Conservation (phyloP, 2,113 vertebrate genomes). For the Prionailurus bengalensis region DNA sequence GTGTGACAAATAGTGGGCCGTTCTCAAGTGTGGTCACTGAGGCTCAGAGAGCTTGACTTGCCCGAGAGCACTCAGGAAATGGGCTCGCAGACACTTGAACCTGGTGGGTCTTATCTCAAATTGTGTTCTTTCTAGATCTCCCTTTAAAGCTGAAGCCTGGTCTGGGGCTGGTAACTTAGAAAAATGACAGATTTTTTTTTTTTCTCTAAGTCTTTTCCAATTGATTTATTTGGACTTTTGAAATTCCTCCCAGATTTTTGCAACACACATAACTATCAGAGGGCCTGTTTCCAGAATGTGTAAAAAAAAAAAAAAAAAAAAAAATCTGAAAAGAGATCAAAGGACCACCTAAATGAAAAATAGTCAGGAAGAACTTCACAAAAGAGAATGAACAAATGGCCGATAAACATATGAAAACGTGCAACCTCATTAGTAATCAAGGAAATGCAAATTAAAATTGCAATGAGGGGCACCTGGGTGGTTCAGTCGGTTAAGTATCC, state of each 20-base stretch:
- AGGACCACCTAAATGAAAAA: neutral
- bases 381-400: neutral
- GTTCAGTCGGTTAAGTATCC: neutral
- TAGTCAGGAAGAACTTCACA: neutral
- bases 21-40: neutral
- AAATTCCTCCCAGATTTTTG: slow-evolving; percentile 38
- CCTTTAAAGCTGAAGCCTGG: neutral
- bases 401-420: neutral
- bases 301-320: neutral
- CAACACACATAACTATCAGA: neutral
- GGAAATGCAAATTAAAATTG: neutral
- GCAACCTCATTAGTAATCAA: neutral
- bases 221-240: neutral
- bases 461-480: neutral
- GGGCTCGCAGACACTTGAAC: neutral
- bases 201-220: neutral
- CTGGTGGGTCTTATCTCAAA: neutral
- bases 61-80: neutral
- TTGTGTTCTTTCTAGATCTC: neutral
- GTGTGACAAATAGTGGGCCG: neutral
- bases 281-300: neutral
- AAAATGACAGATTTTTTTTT: neutral
- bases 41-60: neutral
- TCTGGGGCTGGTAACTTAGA: neutral
- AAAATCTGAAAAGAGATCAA: neutral